A percentile compares a stretch with the other conserved stretches of the same genome.
These are phyloP conservation scores for Microplitis manilae DNA, from an alignment of 2,888 invertebrate genomes.

Conservation along the genomic window DNA sequence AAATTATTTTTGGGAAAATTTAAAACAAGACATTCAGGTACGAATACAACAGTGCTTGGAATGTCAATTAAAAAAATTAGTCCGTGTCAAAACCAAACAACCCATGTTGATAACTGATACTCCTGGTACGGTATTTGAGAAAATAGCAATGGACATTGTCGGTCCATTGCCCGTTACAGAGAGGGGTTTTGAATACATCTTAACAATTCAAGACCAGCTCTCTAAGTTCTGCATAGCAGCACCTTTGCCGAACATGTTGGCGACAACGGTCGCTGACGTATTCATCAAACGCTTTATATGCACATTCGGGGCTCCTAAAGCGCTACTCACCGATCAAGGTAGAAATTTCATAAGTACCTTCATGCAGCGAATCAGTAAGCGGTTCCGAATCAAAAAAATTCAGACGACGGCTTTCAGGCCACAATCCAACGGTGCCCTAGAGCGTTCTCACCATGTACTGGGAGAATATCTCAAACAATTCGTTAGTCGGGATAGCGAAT, in stretches of 20 bases:
- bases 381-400: constrained; percentile 47
- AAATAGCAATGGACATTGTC: constrained; percentile 43
- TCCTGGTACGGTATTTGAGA: constrained; percentile 32
- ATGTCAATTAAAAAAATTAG: constrained; percentile 35
- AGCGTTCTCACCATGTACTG: constrained; percentile 46
- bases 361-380: constrained; percentile 42
- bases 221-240: constrained; percentile 13
- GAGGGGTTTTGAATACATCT: constrained; percentile 47
- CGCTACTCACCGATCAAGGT: constrained; percentile 52
- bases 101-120: constrained; percentile 13
- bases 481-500: constrained; percentile 36
- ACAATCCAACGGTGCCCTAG: constrained; percentile 47
- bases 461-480: constrained; percentile 47
- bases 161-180: constrained; percentile 47
- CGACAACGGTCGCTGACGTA: constrained; percentile 5
- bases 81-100: constrained; percentile 32
- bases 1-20: constrained; percentile 34
- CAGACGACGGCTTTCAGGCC: constrained; percentile 48
- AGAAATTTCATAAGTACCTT: constrained; percentile 48
- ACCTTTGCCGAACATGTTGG: neutral
- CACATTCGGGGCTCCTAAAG: constrained; percentile 35
- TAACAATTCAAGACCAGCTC: constrained; percentile 45
- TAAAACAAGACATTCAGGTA: constrained; percentile 30
- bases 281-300: constrained; percentile 17
- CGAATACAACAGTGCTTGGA: constrained; percentile 22